phyloP scores from a whole-genome alignment of 2,797 vertebrate genomes.

The Liparis tanakae region DNA sequence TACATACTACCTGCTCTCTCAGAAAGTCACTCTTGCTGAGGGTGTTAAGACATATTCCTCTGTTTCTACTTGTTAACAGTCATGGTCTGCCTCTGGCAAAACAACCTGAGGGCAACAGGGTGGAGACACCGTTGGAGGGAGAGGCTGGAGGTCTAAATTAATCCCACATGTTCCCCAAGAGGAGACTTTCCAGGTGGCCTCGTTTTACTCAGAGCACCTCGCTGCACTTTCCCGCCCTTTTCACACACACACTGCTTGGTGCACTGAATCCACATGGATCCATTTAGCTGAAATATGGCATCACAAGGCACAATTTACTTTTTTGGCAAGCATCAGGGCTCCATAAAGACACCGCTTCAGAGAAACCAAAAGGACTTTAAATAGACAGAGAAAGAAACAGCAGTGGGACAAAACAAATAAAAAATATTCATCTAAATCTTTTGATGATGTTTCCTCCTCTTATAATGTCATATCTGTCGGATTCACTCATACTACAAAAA shows the following conservation, averaged over 20 bases:
- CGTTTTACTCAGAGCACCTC: slow-evolving; percentile 53
- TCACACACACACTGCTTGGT: slow-evolving; percentile 68
- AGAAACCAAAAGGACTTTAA: slow-evolving; percentile 53
- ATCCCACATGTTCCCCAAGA: slow-evolving; percentile 81
- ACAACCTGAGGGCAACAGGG: slow-evolving; percentile 72
- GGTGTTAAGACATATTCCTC: slow-evolving; percentile 62
- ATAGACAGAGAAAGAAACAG: slow-evolving; percentile 49
- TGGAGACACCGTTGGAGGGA: slow-evolving; percentile 76
- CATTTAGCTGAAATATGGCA: slow-evolving; percentile 66
- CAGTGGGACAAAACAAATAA: slow-evolving; percentile 24
- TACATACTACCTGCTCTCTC: slow-evolving; percentile 37
- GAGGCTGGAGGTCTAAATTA: slow-evolving; percentile 79
- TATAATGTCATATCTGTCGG: slow-evolving; percentile 11
- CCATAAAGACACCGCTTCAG: slow-evolving; percentile 49
- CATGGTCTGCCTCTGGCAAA: slow-evolving; percentile 69
- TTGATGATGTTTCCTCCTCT: slow-evolving; percentile 1
- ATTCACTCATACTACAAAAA: slow-evolving; percentile 30
- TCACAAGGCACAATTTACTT: slow-evolving; percentile 67
- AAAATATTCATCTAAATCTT: slow-evolving; percentile 20
- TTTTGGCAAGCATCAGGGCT: slow-evolving; percentile 50
- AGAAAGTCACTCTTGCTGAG: slow-evolving; percentile 37
- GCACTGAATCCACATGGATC: slow-evolving; percentile 71
- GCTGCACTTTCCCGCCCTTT: slow-evolving; percentile 74
- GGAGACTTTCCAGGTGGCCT: slow-evolving; percentile 68
- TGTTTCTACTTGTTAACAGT: slow-evolving; percentile 73